Base-by-base conservation (phyloP, 2,113 vertebrate genomes). In the Aegithalos caudatus region DNA sequence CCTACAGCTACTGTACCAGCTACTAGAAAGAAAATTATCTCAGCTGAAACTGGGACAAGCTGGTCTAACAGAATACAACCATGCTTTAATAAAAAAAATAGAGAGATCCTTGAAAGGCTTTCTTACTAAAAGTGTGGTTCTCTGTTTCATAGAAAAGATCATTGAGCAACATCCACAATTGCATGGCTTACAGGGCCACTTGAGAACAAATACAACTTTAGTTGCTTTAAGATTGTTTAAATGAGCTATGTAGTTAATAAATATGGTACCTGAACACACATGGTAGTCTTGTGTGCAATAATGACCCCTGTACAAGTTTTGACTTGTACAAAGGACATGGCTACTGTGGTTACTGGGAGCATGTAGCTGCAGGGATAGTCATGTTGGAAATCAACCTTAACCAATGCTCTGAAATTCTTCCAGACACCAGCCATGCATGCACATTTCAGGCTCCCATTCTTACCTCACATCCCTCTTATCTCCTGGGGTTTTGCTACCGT, bases 401-500 rank as follows among this genome's bases (percentile, higher is more conserved):
- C 11, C 72, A 81, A 58, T 54, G 10, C 20, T 69, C 65, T 25
- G 27, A 47, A 69, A 35, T 37, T 40, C 38, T 82, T 77, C n/a
- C 31, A 29, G 40, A 84, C 54, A 22, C 28, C 3, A 4, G 3
- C 7, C 16, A 29, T 11, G 5, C 1, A 1, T 44, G 10, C 13
- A 12, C 7, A 8, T 45, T 50, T 90, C 31, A 77, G 58, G 44
- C 8, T 66, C 1, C 22, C 33, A 5, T 33, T 83, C 29, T 69
- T 57, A 38, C 11, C 38, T 79, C 12, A 8, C 3, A 13, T 14
- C 11, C 37, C 19, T 71, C 12, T 29, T 72, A 31, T 67, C 35
- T 81, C 23, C 51, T 61, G 66, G 3, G 10, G 40, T 54, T 85
- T 90, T 61, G n/a, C 42, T 72, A 22, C 27, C 15, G 8, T 51